Percentiles rank a stretch among this genome's conserved stretches.
Evolutionary conservation across 1,140 invertebrate species (phyloP).

Genomic region (Caenorhabditis brenneri): DNA sequence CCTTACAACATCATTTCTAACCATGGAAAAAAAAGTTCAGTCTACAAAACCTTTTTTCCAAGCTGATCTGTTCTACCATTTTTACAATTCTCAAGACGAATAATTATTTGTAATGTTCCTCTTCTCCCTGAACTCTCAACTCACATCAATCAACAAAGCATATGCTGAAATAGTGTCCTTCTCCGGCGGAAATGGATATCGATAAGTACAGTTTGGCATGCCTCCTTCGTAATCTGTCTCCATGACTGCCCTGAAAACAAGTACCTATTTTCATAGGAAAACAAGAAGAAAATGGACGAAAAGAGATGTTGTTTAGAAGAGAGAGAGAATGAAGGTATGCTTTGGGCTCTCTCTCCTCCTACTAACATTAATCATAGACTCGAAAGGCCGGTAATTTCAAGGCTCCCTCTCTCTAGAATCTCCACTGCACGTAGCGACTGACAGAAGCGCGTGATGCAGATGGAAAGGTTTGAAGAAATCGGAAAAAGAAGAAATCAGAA

Average conservation of each 20-base stretch:
- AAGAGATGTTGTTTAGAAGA: neutral
- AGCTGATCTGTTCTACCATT: too few species aligned
- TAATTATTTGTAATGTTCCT: too few species aligned
- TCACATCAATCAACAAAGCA: slow-evolving; percentile 49
- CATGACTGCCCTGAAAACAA: slow-evolving; percentile 23
- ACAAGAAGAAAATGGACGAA: neutral
- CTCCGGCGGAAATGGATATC: slow-evolving; percentile 31
- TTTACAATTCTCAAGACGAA: too few species aligned
- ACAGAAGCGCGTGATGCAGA: neutral
- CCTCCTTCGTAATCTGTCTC: slow-evolving; percentile 24
- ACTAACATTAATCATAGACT: neutral
- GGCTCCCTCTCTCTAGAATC: neutral
- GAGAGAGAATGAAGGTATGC: neutral
- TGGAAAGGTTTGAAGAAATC: neutral
- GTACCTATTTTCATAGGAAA: too few species aligned
- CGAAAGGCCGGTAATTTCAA: neutral
- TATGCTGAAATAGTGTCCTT: slow-evolving; percentile 20
- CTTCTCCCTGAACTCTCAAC: too few species aligned
- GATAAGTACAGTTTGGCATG: slow-evolving; percentile 45
- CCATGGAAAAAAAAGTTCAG: too few species aligned
- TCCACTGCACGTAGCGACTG: neutral
- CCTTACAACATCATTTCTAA: too few species aligned
- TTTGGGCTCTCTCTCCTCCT: neutral
- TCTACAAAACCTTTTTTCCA: too few species aligned
- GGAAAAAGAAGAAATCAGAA: neutral